Evolutionary conservation across 2,888 invertebrate species (phyloP).

Genomic region (Lypha dubia): DNA sequence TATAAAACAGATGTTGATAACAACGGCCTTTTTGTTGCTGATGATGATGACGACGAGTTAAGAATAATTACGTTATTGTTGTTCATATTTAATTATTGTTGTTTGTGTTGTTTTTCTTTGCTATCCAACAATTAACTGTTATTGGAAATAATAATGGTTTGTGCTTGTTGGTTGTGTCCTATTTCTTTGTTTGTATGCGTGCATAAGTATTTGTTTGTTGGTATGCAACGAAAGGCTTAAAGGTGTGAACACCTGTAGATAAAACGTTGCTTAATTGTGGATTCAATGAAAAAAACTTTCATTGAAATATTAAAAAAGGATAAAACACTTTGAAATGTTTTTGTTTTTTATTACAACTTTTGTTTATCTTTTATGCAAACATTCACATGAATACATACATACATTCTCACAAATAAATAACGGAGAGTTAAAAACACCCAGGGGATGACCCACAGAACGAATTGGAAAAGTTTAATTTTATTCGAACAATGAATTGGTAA

Average conservation of each 20-base stretch:
- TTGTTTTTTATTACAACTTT: slow-evolving; percentile 32
- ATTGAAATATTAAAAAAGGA: slow-evolving; percentile 61
- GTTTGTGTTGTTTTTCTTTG: slow-evolving; percentile 2
- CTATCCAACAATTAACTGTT: slow-evolving; percentile 43
- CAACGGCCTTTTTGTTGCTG: neutral
- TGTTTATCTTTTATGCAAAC: slow-evolving; percentile 6
- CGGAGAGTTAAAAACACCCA: slow-evolving; percentile 9
- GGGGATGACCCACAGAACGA: slow-evolving; percentile 43
- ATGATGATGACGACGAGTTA: slow-evolving; percentile 31
- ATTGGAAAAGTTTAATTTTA: slow-evolving; percentile 23
- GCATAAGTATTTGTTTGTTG: neutral
- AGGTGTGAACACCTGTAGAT: slow-evolving; percentile 58
- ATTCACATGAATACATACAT: neutral
- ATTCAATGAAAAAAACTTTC: slow-evolving; percentile 53
- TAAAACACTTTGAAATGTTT: slow-evolving; percentile 47
- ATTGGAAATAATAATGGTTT: slow-evolving; percentile 48
- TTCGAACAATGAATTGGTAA: neutral
- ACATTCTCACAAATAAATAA: neutral
- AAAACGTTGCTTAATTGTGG: slow-evolving; percentile 37
- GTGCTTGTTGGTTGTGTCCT: neutral
- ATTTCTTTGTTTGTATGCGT: neutral
- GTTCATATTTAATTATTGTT: slow-evolving; percentile 57
- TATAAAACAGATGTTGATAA: slow-evolving; percentile 33
- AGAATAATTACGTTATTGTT: slow-evolving; percentile 63
- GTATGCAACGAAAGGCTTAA: slow-evolving; percentile 22